Evolutionary conservation across 1,140 invertebrate genomes (phyloP), one percentile per base, ranked within the genome.

Genomic region (Saccostrea echinata): DNA sequence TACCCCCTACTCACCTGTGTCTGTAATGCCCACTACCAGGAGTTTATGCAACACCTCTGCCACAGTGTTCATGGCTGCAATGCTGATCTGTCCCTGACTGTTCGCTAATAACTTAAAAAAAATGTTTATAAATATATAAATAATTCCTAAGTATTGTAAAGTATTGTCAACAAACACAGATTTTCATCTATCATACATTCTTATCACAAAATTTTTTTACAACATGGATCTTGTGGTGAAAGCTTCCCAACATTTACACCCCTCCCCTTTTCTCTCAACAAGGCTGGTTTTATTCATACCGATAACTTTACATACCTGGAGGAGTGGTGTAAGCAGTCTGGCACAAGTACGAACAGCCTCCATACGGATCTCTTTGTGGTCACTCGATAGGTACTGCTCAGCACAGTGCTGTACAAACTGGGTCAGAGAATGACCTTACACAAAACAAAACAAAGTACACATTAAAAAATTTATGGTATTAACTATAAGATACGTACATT

Each of bases 301-400:
- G 30, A n/a, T 16, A 80, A 16, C 35, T 24, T 6, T 35, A 88
- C 92, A 91, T 82, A 96, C 96, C 57, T 96, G 96, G 27, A 98
- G 96, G 16, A 97, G 97, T 64, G 98, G 96, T 85, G 97, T 96
- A 9, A 99, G 95, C 11, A 99, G 95, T 89, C 97, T 96, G 35
- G 98, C 98, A 92, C 98, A 98, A 0, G 98, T 99, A 92, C 97
- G 96, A 0, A 99, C 98, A 27, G 99, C 98, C 95, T 99, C 98
- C 80, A 99, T 94, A 27, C 99, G 96, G 0, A 99, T 97, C 94
- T 99, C 98, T 91, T 97, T 97, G 91, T 98, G 97, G 91, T 99
- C 98, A 93, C 97, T 98, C 11, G 97, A 97, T n/a, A 99, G 95
- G 93, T 98, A 99, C 94, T 97, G 96, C 91, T 99, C 98, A 1